Evolutionary conservation across 2,888 invertebrate genomes (phyloP), one percentile per base, ranked within the genome.

Genomic region (Caenorhabditis sulstoni): DNA sequence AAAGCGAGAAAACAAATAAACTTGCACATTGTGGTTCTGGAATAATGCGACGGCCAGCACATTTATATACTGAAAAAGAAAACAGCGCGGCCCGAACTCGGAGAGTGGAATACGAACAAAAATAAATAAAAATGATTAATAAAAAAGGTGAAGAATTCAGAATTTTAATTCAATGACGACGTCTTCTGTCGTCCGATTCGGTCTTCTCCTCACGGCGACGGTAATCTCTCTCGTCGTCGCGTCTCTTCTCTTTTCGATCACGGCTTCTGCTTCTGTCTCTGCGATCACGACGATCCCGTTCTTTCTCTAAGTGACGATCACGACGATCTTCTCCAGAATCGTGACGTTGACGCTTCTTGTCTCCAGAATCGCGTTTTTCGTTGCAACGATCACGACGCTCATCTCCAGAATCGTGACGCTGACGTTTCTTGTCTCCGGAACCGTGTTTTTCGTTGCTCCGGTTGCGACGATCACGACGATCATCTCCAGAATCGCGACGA

Each of bases 1-100:
- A 65, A 74, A 58, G 65, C 64, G 71, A 64, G 64, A 71, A 71
- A 61, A 64, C 57, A 57, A 71, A 71, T 71, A 71, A 71, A 71
- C 52, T 71, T 71, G 59, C 49, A 53, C 55, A 65, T 65, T 65
- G 58, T 74, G 73, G 41, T 20, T 47, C 9, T 62, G 7, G 29
- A 29, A 57, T 37, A 39, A 20, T 14, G 12, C 20, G n/a, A 11
- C 12, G 14, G 29, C 11, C 7, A 44, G 20, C 20, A 41, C 12
- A 44, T 9, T 20, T 7, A 18, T 20, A 39, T 20, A 9, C 37
- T 16, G 23, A 35, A 11, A 49, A 11, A 49, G 22, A 7, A 14
- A 14, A 44, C 29, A 29, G 7, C 29, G 29, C 29, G 29, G 3
- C 7, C 29, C 3, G 29, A 3, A 29, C 7, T 29, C 29, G 29